Conservation (phyloP, 1,140 invertebrate species). For the Temnothorax longispinosus region DNA sequence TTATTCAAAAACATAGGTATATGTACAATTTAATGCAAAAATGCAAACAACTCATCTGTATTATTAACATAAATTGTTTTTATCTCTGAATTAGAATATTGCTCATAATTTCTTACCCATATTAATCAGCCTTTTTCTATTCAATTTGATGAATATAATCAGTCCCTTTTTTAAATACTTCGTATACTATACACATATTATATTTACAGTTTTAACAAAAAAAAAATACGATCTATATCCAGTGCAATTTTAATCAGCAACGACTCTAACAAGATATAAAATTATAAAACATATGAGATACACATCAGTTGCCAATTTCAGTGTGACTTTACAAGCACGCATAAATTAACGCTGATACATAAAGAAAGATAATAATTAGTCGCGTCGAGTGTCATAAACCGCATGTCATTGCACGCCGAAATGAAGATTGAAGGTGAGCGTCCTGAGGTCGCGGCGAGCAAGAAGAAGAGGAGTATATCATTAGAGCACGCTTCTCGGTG, state of each 20-base stretch:
- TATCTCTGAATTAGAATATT: too few species aligned
- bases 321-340: not conserved
- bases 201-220: too few species aligned
- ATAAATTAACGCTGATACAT: not conserved
- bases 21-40: not conserved
- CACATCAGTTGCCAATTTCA: too few species aligned
- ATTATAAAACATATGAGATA: not conserved
- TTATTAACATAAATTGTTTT: too few species aligned
- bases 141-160: too few species aligned
- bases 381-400: not conserved
- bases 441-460: slow-evolving; percentile 22
- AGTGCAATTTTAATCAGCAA: too few species aligned
- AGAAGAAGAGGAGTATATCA: not conserved
- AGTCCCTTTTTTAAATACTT: too few species aligned
- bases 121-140: too few species aligned
- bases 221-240: too few species aligned
- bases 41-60: not conserved
- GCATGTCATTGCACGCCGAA: not conserved
- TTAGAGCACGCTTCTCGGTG: not conserved
- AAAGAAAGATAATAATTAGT: slow-evolving; percentile 7
- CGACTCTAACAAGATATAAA: not conserved
- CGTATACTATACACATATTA: too few species aligned
- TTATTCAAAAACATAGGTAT: not conserved
- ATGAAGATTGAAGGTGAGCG: slow-evolving; percentile 16
- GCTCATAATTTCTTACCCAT: too few species aligned